These are phyloP conservation scores for Aurelia aurita DNA, from an alignment of 30 jellyfish, hydroid and myxozoan species.

Conservation along the genomic window DNA sequence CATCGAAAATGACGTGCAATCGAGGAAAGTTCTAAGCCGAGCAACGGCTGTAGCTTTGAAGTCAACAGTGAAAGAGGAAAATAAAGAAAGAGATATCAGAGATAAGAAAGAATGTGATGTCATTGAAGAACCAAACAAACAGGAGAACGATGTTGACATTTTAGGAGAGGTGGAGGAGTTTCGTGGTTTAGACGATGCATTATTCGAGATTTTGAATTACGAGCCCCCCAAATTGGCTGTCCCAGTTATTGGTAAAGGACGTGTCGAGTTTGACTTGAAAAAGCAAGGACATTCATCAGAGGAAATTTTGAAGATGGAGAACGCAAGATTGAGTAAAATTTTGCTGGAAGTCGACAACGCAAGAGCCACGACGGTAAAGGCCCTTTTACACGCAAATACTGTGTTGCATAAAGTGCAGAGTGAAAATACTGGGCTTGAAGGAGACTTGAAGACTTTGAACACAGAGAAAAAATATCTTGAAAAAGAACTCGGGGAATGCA, in stretches of 20 bases:
- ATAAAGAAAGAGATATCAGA: constrained; percentile 13
- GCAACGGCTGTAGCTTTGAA: constrained; percentile 68
- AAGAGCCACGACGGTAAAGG: constrained; percentile 85
- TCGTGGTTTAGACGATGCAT: constrained; percentile 17
- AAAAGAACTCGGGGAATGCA: constrained; percentile 45
- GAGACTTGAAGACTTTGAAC: constrained; percentile 56
- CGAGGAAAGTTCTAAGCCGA: constrained; percentile 34
- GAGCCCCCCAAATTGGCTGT: constrained; percentile 52
- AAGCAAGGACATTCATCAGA: constrained; percentile 1
- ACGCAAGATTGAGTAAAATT: constrained; percentile 73
- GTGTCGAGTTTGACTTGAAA: constrained; percentile 23
- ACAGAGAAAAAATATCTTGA: constrained; percentile 72
- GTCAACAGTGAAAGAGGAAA: constrained; percentile 35
- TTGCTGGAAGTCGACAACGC: constrained; percentile 89
- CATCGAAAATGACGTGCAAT: background rate
- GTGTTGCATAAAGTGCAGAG: constrained; percentile 81
- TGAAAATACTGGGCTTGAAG: constrained; percentile 79
- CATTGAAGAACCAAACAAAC: background rate
- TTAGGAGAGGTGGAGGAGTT: constrained; percentile 3
- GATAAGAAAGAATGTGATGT: background rate
- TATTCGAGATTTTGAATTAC: constrained; percentile 38
- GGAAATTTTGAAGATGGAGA: constrained; percentile 79
- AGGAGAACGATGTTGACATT: constrained; percentile 2
- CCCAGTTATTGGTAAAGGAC: constrained; percentile 47
- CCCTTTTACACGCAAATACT: constrained; percentile 83